Conservation (phyloP, 2,888 invertebrate species). For the Troides helena region DNA sequence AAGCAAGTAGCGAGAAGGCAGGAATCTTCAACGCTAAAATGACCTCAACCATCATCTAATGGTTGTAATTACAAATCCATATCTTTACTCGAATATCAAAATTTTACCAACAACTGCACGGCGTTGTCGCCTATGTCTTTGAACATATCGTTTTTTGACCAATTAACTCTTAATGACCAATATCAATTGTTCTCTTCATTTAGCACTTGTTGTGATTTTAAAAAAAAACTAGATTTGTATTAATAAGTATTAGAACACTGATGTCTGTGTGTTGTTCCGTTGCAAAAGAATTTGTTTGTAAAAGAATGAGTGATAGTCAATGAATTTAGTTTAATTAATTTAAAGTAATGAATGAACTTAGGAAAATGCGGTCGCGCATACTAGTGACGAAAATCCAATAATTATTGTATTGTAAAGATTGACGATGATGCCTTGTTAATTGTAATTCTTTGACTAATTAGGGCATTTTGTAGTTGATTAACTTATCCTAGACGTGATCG, state of each 20-base stretch:
- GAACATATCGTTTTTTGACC: conserved; percentile 75
- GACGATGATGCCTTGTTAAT: conserved; percentile 73
- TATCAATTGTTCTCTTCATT: conserved; percentile 64
- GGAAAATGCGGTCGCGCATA: conserved; percentile 80
- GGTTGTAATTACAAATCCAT: conserved; percentile 67
- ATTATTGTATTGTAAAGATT: conserved; percentile 57
- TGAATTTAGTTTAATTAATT: conserved; percentile 77
- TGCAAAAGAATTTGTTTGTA: conserved; percentile 63
- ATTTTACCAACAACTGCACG: conserved; percentile 57
- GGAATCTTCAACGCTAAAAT: conserved; percentile 62
- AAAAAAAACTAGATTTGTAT: conserved; percentile 70
- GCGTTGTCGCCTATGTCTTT: conserved; percentile 58
- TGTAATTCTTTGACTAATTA: conserved; percentile 71
- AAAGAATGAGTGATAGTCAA: conserved; percentile 76
- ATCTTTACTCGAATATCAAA: conserved; percentile 73
- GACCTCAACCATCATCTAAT: conserved; percentile 59
- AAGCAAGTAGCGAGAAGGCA: conserved; percentile 59
- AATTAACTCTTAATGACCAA: conserved; percentile 74
- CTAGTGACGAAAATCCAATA: conserved; percentile 80
- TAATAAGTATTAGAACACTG: conserved; percentile 79
- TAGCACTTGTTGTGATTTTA: conserved; percentile 74
- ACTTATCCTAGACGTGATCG: conserved; percentile 75
- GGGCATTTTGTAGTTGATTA: conserved; percentile 78
- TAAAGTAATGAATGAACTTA: conserved; percentile 76
- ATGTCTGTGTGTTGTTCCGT: conserved; percentile 61